phyloP scores from a whole-genome alignment of 2,113 vertebrate species.

The Uropsilus gracilis region DNA sequence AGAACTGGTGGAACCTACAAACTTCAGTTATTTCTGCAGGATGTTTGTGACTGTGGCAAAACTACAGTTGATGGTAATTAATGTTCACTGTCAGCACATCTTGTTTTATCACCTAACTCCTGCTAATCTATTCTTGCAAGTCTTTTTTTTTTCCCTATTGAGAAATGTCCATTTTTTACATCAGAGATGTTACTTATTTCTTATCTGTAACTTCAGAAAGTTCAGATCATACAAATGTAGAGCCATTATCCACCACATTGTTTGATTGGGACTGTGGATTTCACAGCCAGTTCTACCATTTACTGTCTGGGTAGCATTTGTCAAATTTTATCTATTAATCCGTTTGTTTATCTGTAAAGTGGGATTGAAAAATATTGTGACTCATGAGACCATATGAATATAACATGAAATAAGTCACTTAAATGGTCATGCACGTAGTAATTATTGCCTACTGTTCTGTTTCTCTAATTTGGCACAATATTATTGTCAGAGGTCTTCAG shows the following conservation, averaged over 20 bases:
- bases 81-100: neutral
- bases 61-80: neutral
- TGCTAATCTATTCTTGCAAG: neutral
- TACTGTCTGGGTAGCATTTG: neutral
- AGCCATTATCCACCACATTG: neutral
- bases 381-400: neutral
- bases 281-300: neutral
- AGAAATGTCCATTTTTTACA: neutral
- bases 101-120: neutral
- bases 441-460: neutral
- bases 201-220: neutral
- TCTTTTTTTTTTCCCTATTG: neutral
- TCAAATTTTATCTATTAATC: neutral
- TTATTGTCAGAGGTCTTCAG: neutral
- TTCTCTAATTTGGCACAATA: neutral
- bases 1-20: rapidly evolving
- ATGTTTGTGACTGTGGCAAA: neutral
- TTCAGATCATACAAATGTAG: neutral
- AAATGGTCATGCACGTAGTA: neutral
- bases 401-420: neutral
- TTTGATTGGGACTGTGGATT: neutral
- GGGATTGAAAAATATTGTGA: neutral
- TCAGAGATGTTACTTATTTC: neutral
- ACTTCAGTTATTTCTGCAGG: neutral
- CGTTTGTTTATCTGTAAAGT: neutral